A percentile compares a stretch with the other conserved stretches of the same genome.
phyloP scores from a whole-genome alignment of 2,888 invertebrate genomes.

The Teleiodes luculella region DNA sequence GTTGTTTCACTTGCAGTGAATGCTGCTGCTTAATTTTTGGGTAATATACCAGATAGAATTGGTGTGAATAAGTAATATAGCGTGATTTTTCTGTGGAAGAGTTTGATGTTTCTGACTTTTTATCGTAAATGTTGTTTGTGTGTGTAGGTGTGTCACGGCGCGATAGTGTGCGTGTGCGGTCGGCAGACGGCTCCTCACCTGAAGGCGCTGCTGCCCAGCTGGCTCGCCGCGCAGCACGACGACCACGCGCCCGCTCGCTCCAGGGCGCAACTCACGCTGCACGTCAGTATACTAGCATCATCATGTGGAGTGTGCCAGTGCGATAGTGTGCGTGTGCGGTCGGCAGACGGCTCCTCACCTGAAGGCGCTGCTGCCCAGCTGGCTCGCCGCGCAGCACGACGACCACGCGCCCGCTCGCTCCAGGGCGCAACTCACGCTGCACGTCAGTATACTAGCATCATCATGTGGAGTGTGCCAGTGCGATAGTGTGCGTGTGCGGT shows the following conservation, averaged over 20 bases:
- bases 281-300: slow-evolving; percentile 25
- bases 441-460: slow-evolving; percentile 25
- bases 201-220: slow-evolving; percentile 87
- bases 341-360: slow-evolving; percentile 88
- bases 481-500: slow-evolving; percentile 79
- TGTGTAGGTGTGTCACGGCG: slow-evolving; percentile 82
- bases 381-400: slow-evolving; percentile 92
- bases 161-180: slow-evolving; percentile 79
- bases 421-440: slow-evolving; percentile 34
- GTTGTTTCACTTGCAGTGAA: too few relatives aligned
- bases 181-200: slow-evolving; percentile 88
- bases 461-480: slow-evolving; percentile 83
- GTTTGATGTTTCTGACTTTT: not conserved
- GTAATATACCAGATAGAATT: too few relatives aligned
- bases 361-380: slow-evolving; percentile 87
- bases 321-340: slow-evolving; percentile 79
- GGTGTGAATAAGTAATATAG: too few relatives aligned
- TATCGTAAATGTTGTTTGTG: not conserved
- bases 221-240: slow-evolving; percentile 92
- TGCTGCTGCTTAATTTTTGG: too few relatives aligned
- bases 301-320: slow-evolving; percentile 83
- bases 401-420: slow-evolving; percentile 86
- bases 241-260: slow-evolving; percentile 86
- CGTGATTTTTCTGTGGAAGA: too few relatives aligned
- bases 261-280: slow-evolving; percentile 34